A percentile compares a stretch with the other conserved stretches of the same genome.
Evolutionary conservation across 1,140 invertebrate species (phyloP).

Genomic region (Charaxes varanes): DNA sequence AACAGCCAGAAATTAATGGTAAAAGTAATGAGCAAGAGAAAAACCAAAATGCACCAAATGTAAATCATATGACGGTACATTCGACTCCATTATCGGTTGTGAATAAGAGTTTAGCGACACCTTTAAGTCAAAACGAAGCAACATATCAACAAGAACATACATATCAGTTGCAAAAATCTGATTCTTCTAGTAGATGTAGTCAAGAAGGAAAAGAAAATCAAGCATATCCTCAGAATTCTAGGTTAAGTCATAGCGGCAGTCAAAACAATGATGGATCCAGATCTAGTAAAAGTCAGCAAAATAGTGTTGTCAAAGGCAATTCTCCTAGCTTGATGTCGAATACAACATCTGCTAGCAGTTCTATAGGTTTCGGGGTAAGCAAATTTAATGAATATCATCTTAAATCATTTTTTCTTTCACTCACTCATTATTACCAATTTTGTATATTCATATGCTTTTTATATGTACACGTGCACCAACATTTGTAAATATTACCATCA

Average conservation of each 20-base stretch:
- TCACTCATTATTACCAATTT: too few relatives aligned
- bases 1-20: slow-evolving; percentile 56
- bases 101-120: slow-evolving; percentile 79
- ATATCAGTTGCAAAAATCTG: slow-evolving; percentile 72
- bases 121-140: slow-evolving; percentile 73
- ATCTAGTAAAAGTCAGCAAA: slow-evolving; percentile 44
- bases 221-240: slow-evolving; percentile 67
- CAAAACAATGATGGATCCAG: slow-evolving; percentile 50
- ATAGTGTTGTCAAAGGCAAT: slow-evolving; percentile 51
- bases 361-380: slow-evolving; percentile 66
- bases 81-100: slow-evolving; percentile 79
- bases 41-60: slow-evolving; percentile 52
- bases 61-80: slow-evolving; percentile 78
- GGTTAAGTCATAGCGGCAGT: slow-evolving; percentile 63
- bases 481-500: slow-evolving; percentile 68
- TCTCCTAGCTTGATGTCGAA: slow-evolving; percentile 54
- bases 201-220: slow-evolving; percentile 72
- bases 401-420: slow-evolving; percentile 9
- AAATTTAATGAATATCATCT: slow-evolving; percentile 1
- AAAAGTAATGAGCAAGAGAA: slow-evolving; percentile 55
- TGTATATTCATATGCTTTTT: too few relatives aligned
- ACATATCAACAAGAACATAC: slow-evolving; percentile 66
- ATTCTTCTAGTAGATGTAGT: slow-evolving; percentile 67
- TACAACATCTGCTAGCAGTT: slow-evolving; percentile 50
- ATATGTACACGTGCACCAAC: slow-evolving; percentile 20